These are phyloP conservation scores for Nothoprocta perdicaria DNA, from an alignment of 2,113 vertebrate genomes.

Conservation along the genomic window DNA sequence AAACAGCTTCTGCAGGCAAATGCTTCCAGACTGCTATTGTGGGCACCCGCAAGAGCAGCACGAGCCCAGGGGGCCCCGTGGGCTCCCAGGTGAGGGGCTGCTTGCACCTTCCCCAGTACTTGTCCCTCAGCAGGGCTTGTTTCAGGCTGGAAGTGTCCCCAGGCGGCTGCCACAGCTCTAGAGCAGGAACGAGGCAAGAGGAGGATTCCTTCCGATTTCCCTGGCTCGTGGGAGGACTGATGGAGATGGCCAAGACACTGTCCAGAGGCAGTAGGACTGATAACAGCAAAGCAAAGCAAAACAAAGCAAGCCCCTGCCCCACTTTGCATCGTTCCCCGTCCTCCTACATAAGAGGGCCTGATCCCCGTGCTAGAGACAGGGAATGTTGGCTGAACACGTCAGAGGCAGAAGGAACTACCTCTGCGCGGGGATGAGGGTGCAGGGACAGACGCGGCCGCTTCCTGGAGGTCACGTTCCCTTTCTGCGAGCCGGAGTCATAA, in stretches of 20 bases:
- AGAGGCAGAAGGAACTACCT: background rate
- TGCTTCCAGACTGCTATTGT: background rate
- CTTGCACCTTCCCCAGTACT: background rate
- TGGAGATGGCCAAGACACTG: rapidly evolving
- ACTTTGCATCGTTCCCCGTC: rapidly evolving
- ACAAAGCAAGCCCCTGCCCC: background rate
- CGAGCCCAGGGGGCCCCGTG: background rate
- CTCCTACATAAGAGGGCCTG: rapidly evolving
- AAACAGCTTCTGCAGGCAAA: background rate
- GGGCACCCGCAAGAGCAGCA: background rate
- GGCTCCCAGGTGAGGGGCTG: background rate
- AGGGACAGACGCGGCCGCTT: background rate
- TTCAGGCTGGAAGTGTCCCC: background rate
- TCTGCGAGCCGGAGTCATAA: background rate
- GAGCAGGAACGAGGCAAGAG: rapidly evolving
- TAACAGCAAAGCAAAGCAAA: no score
- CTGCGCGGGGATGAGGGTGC: background rate
- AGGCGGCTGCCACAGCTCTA: background rate
- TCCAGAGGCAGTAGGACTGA: background rate
- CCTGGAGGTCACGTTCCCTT: rapidly evolving
- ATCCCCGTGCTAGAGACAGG: background rate
- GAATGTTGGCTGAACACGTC: background rate
- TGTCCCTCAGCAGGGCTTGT: background rate
- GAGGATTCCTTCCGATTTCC: background rate
- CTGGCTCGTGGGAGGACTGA: background rate